Evolutionary conservation across 2,797 vertebrate species (phyloP), one percentile per base, ranked within the genome.

Genomic region (Leptoclinus maculatus): DNA sequence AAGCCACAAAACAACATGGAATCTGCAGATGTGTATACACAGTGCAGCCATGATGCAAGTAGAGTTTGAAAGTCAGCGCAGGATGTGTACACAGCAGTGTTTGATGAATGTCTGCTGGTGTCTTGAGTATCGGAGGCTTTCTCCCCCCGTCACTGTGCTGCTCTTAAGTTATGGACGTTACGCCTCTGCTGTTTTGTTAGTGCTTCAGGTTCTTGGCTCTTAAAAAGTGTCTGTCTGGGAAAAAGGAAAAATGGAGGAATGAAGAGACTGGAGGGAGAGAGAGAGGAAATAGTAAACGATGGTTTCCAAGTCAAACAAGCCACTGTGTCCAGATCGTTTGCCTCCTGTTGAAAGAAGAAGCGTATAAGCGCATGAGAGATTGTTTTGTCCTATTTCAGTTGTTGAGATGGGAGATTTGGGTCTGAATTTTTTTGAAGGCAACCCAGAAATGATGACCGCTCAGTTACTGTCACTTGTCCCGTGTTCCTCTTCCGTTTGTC

Each of bases 11-110:
- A 89, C 87, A 74, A 66, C 36, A 79, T 83, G 85, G 78, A 83
- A 79, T 91, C 66, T 78, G 82, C 90, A 87, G 83, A 89, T 92
- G 88, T 91, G 88, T 92, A 87, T 85, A 91, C 86, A 89, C 66
- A 66, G 78, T 76, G 29, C 57, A 54, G 80, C 68, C 72, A 71
- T 84, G 89, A 87, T 90, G 85, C 88, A 84, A 84, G 78, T 27
- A 32, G 77, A 84, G 83, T 88, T 90, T 90, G 80, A 89, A 84
- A 83, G 85, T 83, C 78, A 68, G 69, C 41, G 49, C 84, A 88
- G 89, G 82, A 89, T 93, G 90, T 94, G 91, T 93, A 91, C 83
- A 92, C 86, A 87, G 81, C 79, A 63, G 65, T 16, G 14, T 67
- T 71, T 90, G 91, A 93, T 86, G 78, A 83, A 92, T 91, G 90